A percentile compares a stretch with the other conserved stretches of the same genome.
These are phyloP conservation scores for Nansenia antarctica DNA, from an alignment of 2,113 vertebrate genomes.

Conservation along the genomic window DNA sequence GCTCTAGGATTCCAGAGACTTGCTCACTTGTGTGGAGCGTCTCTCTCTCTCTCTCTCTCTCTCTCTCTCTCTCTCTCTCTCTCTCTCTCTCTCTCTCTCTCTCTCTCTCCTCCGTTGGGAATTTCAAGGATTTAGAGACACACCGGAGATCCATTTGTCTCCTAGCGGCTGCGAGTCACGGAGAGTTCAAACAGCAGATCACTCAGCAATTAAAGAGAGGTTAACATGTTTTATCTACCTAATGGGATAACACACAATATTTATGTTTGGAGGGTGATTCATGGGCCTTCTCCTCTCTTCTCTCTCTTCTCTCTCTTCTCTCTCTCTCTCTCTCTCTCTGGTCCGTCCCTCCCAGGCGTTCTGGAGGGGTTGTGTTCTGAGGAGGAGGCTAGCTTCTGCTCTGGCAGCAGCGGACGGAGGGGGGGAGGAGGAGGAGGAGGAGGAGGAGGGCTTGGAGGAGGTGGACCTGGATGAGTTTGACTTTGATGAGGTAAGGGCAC, in stretches of 20 bases:
- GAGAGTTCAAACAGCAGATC: slow-evolving; percentile 97
- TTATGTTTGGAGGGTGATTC: slow-evolving; percentile 86
- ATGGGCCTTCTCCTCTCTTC: slow-evolving; percentile 53
- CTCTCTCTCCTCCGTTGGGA: slow-evolving; percentile 74
- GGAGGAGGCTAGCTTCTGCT: slow-evolving; percentile 85
- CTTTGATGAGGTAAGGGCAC: slow-evolving; percentile 85
- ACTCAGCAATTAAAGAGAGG: slow-evolving; percentile 85
- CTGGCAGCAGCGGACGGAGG: too few relatives aligned
- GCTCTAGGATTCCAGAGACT: slow-evolving; percentile 82
- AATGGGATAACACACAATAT: slow-evolving; percentile 92
- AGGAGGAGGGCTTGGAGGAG: slow-evolving; percentile 87
- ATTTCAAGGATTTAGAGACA: slow-evolving; percentile 86
- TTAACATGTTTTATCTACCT: slow-evolving; percentile 93
- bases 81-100: too few relatives aligned
- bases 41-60: too few relatives aligned
- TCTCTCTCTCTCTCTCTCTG: slow-evolving; percentile 69
- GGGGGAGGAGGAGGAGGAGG: slow-evolving; percentile 62
- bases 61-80: too few relatives aligned
- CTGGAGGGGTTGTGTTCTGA: slow-evolving; percentile 88
- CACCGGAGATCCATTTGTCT: slow-evolving; percentile 91
- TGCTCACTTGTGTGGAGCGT: slow-evolving; percentile 76
- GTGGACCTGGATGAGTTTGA: slow-evolving; percentile 85
- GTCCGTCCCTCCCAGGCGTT: slow-evolving; percentile 83
- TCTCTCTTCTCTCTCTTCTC: slow-evolving; percentile 31
- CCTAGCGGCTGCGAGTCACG: slow-evolving; percentile 85